Base-by-base conservation (phyloP, 2,113 vertebrate species). In the Sminthopsis crassicaudata region DNA sequence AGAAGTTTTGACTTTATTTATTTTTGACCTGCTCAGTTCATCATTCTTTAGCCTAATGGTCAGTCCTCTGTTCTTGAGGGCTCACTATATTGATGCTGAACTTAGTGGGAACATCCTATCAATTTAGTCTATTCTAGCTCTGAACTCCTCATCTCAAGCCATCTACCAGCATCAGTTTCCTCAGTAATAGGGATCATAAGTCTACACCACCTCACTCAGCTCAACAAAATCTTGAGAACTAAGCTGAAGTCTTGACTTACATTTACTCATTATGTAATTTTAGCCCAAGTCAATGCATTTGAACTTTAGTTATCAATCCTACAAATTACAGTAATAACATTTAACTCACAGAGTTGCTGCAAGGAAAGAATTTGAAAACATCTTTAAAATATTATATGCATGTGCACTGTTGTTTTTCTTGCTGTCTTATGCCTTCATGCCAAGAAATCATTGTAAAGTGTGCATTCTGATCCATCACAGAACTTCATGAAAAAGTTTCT, bases 381-480 rank as follows among this genome's bases (percentile, higher is more conserved):
- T 7, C 19, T 84, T 84, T 22, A 23, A 84, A 42, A 19, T 84
- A 23, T 42, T 84, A 23, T 22, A 23, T 22, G 42, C 19, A 42
- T 84, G n/a, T 42, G 14, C 16, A 84, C 2, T 42, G 30, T n/a
- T 67, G 67, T 84, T 84, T 42, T 84, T 42, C 42, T n/a, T 84
- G 19, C 2, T 84, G 6, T 8, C 8, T 42, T 42, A n/a, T 42
- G n/a, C n/a, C n/a, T 42, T 84, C 42, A 42, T 57, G 0, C 92
- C 90, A 90, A 92, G 23, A 24, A 51, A 27, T 24, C 42, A 57
- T 3, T 12, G 92, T 84, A 8, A 84, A 19, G 55, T 36, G 46
- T 91, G 30, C 27, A 48, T 93, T 60, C 91, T 93, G 14, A 30
- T 25, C 93, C 54, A 22, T 46, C 90, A 12, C 6, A 95, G 95